Evolutionary conservation across 1,140 invertebrate genomes (phyloP).

Genomic region (Onthophagus taurus): DNA sequence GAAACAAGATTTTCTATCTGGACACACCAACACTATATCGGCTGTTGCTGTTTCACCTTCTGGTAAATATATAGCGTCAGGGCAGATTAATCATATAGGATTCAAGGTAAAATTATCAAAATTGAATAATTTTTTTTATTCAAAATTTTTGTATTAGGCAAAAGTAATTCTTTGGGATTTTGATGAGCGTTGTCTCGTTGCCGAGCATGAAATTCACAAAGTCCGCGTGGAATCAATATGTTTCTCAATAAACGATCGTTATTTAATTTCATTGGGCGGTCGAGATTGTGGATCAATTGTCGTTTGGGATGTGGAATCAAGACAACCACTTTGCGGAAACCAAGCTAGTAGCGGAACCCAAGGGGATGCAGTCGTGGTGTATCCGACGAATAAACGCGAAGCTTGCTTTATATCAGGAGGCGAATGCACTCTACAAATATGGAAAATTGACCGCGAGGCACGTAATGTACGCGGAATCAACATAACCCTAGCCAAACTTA

Average conservation of each 20-base stretch:
- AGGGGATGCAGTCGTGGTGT: constrained; percentile 52
- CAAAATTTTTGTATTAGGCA: constrained; percentile 43
- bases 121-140: not conserved
- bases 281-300: constrained; percentile 77
- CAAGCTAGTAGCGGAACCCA: constrained; percentile 54
- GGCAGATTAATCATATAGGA: constrained; percentile 82
- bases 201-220: constrained; percentile 74
- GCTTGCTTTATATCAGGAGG: constrained; percentile 62
- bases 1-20: constrained; percentile 66
- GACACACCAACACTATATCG: constrained; percentile 77
- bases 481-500: constrained; percentile 60
- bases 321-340: constrained; percentile 55
- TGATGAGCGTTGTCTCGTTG: constrained; percentile 47
- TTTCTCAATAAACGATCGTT: constrained; percentile 72
- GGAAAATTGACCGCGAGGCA: constrained; percentile 62
- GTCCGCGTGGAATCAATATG: constrained; percentile 70
- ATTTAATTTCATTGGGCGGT: constrained; percentile 77
- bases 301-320: constrained; percentile 58
- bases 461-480: constrained; percentile 61
- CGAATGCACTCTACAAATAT: constrained; percentile 56
- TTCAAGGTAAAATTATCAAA: constrained; percentile 55
- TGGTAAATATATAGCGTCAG: constrained; percentile 76
- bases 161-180: constrained; percentile 83
- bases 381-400: constrained; percentile 44
- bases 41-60: constrained; percentile 63